Percentiles rank a stretch among this genome's conserved stretches.
Evolutionary conservation across 2,888 invertebrate species (phyloP).

Genomic region (Hymenopus coronatus): DNA sequence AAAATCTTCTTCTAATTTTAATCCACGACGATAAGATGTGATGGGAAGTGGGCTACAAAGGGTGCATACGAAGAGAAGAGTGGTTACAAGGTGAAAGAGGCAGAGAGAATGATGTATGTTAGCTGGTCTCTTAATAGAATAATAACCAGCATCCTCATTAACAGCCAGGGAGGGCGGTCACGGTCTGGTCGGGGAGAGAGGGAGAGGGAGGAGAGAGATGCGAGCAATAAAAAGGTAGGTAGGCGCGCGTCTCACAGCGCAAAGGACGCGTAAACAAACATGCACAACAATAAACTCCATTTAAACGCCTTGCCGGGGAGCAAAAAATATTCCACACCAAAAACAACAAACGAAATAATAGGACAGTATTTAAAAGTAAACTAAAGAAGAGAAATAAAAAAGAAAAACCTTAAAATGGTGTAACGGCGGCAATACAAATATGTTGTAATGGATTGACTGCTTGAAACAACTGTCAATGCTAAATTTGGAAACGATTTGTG

Average conservation of each 20-base stretch:
- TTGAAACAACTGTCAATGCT: too few relatives aligned
- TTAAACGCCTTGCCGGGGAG: not conserved
- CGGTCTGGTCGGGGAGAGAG: not conserved
- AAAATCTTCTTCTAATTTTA: too few relatives aligned
- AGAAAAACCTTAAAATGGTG: too few relatives aligned
- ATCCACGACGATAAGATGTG: not conserved
- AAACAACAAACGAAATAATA: not conserved
- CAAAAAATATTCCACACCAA: not conserved
- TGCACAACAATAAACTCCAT: not conserved
- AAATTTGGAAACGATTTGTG: too few relatives aligned
- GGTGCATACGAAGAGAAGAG: not conserved
- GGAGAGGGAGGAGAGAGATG: not conserved
- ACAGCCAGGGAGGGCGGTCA: constrained; percentile 26
- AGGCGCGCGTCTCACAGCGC: not conserved
- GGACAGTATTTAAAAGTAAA: not conserved
- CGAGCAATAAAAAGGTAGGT: not conserved
- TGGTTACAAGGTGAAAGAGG: not conserved
- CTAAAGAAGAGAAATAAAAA: too few relatives aligned
- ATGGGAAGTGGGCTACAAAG: not conserved
- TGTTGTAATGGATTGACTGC: too few relatives aligned
- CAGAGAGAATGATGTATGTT: constrained; percentile 9
- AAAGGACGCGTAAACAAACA: not conserved
- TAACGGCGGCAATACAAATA: too few relatives aligned
- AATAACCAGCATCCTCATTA: constrained; percentile 66
- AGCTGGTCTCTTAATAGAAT: constrained; percentile 53